Evolutionary conservation across 2,797 vertebrate genomes (phyloP).

Genomic region (Anguilla pacifica): DNA sequence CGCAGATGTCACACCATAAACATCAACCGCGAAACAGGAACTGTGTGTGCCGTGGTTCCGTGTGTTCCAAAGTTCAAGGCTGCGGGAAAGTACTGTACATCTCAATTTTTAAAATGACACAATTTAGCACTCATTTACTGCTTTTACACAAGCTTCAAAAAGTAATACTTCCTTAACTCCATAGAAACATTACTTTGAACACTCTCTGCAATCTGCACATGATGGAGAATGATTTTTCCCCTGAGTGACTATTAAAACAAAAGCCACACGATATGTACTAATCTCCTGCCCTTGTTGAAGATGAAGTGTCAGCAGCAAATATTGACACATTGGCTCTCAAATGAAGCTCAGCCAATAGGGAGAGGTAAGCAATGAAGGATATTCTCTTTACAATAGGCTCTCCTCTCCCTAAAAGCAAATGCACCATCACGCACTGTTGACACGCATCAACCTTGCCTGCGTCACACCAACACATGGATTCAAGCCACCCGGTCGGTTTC

Average conservation of each 20-base stretch:
- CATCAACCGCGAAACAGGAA: background rate
- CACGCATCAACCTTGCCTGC: background rate
- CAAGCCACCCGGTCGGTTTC: background rate
- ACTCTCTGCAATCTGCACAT: background rate
- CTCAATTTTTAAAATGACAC: background rate
- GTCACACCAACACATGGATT: background rate
- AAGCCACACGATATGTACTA: background rate
- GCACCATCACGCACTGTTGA: background rate
- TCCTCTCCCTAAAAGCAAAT: background rate
- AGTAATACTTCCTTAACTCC: background rate
- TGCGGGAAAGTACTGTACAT: background rate
- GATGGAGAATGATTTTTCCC: background rate
- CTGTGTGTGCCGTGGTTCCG: background rate
- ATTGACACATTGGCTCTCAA: background rate
- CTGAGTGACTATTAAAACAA: background rate
- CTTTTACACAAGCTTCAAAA: background rate
- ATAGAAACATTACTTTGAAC: background rate
- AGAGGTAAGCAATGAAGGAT: background rate
- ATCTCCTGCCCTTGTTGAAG: background rate
- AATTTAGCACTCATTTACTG: background rate
- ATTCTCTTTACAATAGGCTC: background rate
- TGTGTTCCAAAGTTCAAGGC: slow-evolving; percentile 6
- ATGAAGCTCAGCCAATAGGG: background rate
- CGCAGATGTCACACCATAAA: background rate
- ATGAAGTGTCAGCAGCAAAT: background rate